These are phyloP conservation scores for Dryobota labecula DNA, from an alignment of 2,888 invertebrate genomes.

Conservation along the genomic window DNA sequence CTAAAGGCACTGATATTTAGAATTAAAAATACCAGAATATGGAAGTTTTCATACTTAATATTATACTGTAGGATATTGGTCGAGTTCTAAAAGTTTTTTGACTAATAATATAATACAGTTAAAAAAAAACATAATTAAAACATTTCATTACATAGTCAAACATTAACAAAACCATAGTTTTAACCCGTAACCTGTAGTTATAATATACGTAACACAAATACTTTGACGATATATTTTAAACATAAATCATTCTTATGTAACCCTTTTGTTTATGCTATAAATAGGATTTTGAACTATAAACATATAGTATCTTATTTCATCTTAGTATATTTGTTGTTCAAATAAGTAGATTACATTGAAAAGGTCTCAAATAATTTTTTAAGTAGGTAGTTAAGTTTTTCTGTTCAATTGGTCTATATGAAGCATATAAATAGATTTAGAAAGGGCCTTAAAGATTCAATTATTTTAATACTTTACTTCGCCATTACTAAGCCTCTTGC, in stretches of 20 bases:
- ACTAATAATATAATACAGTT: slow-evolving; percentile 43
- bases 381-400: slow-evolving; percentile 13
- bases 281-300: neutral
- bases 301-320: too few relatives aligned
- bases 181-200: slow-evolving; percentile 62
- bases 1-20: slow-evolving; percentile 43
- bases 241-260: slow-evolving; percentile 12
- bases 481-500: slow-evolving; percentile 22
- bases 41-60: slow-evolving; percentile 34
- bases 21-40: slow-evolving; percentile 32
- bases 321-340: too few relatives aligned
- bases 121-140: slow-evolving; percentile 49
- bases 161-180: slow-evolving; percentile 53
- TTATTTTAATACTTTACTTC: slow-evolving; percentile 57
- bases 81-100: slow-evolving; percentile 29
- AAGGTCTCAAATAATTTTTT: neutral
- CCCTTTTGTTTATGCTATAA: neutral
- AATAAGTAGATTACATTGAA: slow-evolving; percentile 10
- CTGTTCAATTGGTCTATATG: slow-evolving; percentile 14
- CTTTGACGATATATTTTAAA: slow-evolving; percentile 21
- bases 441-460: slow-evolving; percentile 42
- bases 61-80: slow-evolving; percentile 48
- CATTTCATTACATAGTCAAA: slow-evolving; percentile 42
- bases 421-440: slow-evolving; percentile 27
- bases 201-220: slow-evolving; percentile 23